Evolutionary conservation across 2,797 vertebrate genomes (phyloP).

Genomic region (Neostethus bicornis): DNA sequence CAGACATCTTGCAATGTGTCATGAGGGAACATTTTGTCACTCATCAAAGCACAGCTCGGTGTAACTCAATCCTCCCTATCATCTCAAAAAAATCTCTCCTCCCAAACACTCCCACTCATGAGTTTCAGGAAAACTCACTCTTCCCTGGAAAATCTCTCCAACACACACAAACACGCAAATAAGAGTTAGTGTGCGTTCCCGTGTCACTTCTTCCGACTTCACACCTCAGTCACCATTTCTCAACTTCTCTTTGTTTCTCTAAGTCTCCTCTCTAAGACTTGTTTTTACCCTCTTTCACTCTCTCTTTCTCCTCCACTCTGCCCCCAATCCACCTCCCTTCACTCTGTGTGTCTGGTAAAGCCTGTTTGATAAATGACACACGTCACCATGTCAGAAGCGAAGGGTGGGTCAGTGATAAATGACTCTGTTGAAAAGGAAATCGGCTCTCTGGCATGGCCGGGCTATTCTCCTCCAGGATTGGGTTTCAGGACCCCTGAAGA

Average conservation of each 20-base stretch:
- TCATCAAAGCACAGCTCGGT: constrained; percentile 70
- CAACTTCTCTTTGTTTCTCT: constrained; percentile 61
- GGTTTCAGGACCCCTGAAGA: constrained; percentile 92
- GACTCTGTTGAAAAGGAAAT: constrained; percentile 98
- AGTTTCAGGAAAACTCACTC: constrained; percentile 66
- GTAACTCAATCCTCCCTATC: constrained; percentile 77
- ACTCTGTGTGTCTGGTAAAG: constrained; percentile 85
- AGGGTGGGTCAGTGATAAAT: constrained; percentile 99
- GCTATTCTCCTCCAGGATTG: constrained; percentile 94
- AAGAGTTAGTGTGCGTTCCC: constrained; percentile 42
- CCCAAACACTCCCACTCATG: constrained; percentile 62
- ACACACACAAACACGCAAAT: constrained; percentile 19
- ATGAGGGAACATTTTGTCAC: constrained; percentile 72
- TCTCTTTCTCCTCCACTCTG: constrained; percentile 56
- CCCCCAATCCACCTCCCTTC: constrained; percentile 56
- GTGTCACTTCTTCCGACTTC: constrained; percentile 51
- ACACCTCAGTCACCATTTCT: constrained; percentile 64
- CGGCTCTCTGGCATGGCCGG: constrained; percentile 93
- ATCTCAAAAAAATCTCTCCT: constrained; percentile 70
- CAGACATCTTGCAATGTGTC: constrained; percentile 60
- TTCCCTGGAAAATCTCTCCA: constrained; percentile 63
- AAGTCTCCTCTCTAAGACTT: constrained; percentile 51
- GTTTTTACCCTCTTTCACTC: constrained; percentile 57
- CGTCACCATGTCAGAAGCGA: constrained; percentile 96
- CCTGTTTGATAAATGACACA: constrained; percentile 98